Base-by-base conservation (phyloP, 2,888 invertebrate genomes). In the Lobophora halterata region DNA sequence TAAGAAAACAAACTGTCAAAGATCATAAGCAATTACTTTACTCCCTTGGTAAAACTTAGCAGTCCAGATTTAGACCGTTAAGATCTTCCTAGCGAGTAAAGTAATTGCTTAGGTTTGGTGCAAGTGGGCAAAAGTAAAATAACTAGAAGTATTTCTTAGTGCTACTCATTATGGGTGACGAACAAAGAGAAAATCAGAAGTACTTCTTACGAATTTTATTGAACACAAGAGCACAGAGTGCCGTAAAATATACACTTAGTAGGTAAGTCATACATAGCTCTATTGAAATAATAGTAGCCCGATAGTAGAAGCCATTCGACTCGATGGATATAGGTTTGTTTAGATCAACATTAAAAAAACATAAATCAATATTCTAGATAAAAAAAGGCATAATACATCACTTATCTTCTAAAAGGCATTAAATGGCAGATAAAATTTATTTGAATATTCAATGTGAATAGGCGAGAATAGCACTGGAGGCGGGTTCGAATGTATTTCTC, bases 221-320 rank as follows among this genome's bases (percentile, higher is more conserved):
- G 69, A 77, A 75, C 75, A 74, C 71, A 69, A 70, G 60, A 66
- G 70, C 75, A 71, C 69, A 58, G 43, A 42, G 71, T 70, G 67
- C 66, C 58, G 55, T 65, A 61, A 68, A 69, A 31, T 35, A 41
- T 67, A 67, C 61, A 65, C 60, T 61, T 45, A 42, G 27, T 37
- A 43, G 17, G 6, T 31, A 26, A 10, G 19, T 20, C n/a, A 24
- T 18, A 11, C 17, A 21, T 21, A 23, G 30, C n/a, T n/a, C n/a
- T n/a, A n/a, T n/a, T 36, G 20, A 8, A 31, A 31, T 37, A 46
- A 32, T 18, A 27, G 28, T 41, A 24, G 13, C 17, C 29, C 33
- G 27, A 29, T 10, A 19, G 12, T 2, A 8, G 9, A 19, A 29
- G 12, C 25, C 2, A 21, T 11, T 31, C 39, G 32, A 10, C 27